Percentiles rank a stretch among this genome's conserved stretches.
These are phyloP conservation scores for Plotosus lineatus DNA, from an alignment of 2,113 vertebrate genomes.

Conservation along the genomic window DNA sequence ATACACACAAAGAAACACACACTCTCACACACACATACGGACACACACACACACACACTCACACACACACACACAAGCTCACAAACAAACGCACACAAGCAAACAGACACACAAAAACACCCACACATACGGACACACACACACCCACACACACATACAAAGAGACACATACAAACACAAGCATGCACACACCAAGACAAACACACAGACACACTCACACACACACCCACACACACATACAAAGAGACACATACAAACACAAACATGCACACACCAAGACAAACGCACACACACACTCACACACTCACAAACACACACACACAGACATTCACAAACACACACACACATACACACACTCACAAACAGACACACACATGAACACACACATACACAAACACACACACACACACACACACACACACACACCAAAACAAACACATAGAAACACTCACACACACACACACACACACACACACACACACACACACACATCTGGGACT, in stretches of 20 bases:
- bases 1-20: no score
- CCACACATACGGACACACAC: not conserved
- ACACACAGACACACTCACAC: conserved; percentile 14
- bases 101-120: conserved; percentile 10
- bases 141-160: not conserved
- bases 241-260: no score
- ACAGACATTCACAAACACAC: conserved; percentile 11
- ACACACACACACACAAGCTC: not conserved
- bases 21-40: not conserved
- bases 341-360: not conserved
- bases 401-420: not conserved
- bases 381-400: conserved; percentile 7
- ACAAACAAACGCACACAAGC: no score
- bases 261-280: no score
- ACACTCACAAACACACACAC: not conserved
- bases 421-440: no score
- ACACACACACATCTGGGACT: no score
- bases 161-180: conserved; percentile 3
- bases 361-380: not conserved
- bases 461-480: not conserved
- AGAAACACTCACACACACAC: conserved; percentile 18
- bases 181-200: not conserved
- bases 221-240: not conserved
- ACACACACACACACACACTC: conserved; percentile 10
- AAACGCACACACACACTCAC: conserved; percentile 5